Evolutionary conservation across 2,113 vertebrate species (phyloP).

Genomic region (Pelobates fuscus): DNA sequence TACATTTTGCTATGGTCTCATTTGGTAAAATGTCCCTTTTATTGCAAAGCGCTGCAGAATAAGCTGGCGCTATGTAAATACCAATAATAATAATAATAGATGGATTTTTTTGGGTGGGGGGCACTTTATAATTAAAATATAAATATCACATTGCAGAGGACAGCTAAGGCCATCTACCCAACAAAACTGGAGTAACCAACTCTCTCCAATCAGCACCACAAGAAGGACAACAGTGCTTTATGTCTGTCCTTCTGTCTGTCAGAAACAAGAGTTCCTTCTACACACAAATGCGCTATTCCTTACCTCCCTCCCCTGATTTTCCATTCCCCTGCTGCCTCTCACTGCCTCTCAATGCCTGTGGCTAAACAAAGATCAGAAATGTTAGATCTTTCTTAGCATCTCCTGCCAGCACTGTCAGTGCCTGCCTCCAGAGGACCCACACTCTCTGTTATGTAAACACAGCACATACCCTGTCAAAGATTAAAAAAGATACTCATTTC

Average conservation of each 20-base stretch:
- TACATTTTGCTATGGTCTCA: too few relatives aligned
- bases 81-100: too few relatives aligned
- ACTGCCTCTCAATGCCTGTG: slow-evolving; percentile 71
- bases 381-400: slow-evolving; percentile 78
- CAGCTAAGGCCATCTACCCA: background rate
- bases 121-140: too few relatives aligned
- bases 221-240: slow-evolving; percentile 1
- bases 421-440: slow-evolving; percentile 61
- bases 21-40: too few relatives aligned
- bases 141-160: slow-evolving; percentile 13
- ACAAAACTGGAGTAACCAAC: background rate
- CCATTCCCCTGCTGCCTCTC: slow-evolving; percentile 61
- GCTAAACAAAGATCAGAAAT: slow-evolving; percentile 74
- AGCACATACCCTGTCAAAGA: slow-evolving; percentile 75
- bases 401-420: slow-evolving; percentile 73
- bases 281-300: slow-evolving; percentile 29
- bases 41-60: too few relatives aligned
- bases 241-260: slow-evolving; percentile 43
- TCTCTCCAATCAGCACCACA: background rate
- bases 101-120: too few relatives aligned
- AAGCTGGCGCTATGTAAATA: too few relatives aligned
- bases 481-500: slow-evolving; percentile 75
- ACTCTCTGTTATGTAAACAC: slow-evolving; percentile 75
- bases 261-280: slow-evolving; percentile 14
- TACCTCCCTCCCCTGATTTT: slow-evolving; percentile 54